Conservation (phyloP, 2,888 invertebrate species). For the Anodontia alba region DNA sequence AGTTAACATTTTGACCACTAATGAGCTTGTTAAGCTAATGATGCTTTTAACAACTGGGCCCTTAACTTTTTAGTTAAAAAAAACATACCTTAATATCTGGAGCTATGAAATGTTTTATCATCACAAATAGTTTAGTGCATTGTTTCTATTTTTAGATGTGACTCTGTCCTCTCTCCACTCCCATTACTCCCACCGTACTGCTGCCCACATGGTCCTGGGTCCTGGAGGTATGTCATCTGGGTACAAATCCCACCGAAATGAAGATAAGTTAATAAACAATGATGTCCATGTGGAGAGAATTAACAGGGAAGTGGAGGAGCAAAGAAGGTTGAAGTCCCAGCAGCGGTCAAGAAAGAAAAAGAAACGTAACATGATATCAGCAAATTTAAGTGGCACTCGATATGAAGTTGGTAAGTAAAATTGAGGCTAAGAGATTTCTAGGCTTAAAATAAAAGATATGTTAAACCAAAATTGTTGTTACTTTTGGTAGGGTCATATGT, state of each 20-base stretch:
- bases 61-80: too few species aligned
- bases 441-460: too few species aligned
- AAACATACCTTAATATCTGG: too few species aligned
- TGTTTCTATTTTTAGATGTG: constrained; percentile 69
- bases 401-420: constrained; percentile 83
- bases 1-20: too few species aligned
- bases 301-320: constrained; percentile 46
- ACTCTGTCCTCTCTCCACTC: constrained; percentile 69
- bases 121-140: too few species aligned
- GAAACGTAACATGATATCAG: constrained; percentile 74
- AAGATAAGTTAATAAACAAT: constrained; percentile 19
- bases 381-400: constrained; percentile 83
- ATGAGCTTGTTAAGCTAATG: too few species aligned
- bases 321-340: constrained; percentile 30
- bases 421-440: too few species aligned
- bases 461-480: too few species aligned
- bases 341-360: constrained; percentile 71
- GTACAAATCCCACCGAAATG: constrained; percentile 29
- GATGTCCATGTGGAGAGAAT: constrained; percentile 34
- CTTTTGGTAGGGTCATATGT: too few species aligned
- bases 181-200: constrained; percentile 60
- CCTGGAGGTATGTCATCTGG: constrained; percentile 42
- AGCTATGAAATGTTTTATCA: too few species aligned
- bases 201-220: constrained; percentile 53
- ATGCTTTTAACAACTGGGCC: too few species aligned